Evolutionary conservation across 2,888 invertebrate species (phyloP), one percentile per base, ranked within the genome.

Genomic region (Dexiosoma caninum): DNA sequence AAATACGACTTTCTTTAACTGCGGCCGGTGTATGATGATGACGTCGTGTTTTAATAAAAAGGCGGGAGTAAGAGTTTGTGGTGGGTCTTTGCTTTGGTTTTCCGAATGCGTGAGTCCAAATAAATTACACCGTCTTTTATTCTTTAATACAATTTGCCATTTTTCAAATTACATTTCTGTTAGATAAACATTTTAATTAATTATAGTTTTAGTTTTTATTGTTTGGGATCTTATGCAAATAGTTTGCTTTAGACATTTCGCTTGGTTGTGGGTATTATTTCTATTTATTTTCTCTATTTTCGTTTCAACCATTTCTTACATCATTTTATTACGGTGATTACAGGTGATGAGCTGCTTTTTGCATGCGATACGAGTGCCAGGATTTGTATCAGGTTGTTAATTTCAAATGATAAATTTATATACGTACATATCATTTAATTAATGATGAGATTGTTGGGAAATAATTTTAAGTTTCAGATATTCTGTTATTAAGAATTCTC

Each of bases 181-280:
- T 69, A 81, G 81, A 81, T 81, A 81, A 81, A 77, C 60, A 62
- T 72, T 81, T 77, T 77, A 81, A 81, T 81, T 81, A 81, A 81
- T 81, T 81, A 81, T 77, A 51, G 66, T 71, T 80, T 77, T 67
- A 69, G 67, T 81, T 77, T 66, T 77, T 81, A 72, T 69, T 81
- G 77, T 77, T 81, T 64, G 44, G 55, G 44, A 77, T 81, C 72
- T 81, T 57, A 57, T 57, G 57, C 12, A 57, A 57, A 57, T 57
- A 23, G 57, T 57, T 57, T 57, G 37, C 57, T 40, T 57, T 37
- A 37, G 35, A 35, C 37, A 57, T 46, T 62, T 21, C 37, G 21
- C 44, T 62, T 53, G 49, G 12, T 49, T 67, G 32, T 19, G 46
- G n/a, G n/a, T 7, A 7, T 37, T 51, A 42, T 35, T 27, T 46